phyloP scores from a whole-genome alignment of 1,140 invertebrate genomes.

The Drusus annulatus region DNA sequence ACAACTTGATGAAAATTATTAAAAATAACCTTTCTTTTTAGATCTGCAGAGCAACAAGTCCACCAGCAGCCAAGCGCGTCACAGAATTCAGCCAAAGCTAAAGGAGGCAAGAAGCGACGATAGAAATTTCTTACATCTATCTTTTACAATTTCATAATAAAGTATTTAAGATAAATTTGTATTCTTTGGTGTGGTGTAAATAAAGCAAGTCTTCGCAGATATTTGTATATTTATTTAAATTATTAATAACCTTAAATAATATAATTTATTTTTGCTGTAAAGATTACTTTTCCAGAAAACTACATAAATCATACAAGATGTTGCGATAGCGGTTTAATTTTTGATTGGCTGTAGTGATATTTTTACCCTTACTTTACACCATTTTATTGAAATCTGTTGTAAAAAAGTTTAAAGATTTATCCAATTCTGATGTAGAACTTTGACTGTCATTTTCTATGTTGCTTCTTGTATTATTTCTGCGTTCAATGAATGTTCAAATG shows the following conservation, averaged over 20 bases:
- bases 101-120: conserved; percentile 66
- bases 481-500: too few species aligned
- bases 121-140: conserved; percentile 29
- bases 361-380: neutral
- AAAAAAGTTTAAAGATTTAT: conserved; percentile 11
- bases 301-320: too few species aligned
- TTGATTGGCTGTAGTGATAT: neutral
- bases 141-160: neutral
- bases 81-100: conserved; percentile 64
- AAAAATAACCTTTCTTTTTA: conserved; percentile 27
- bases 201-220: conserved; percentile 11
- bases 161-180: conserved; percentile 6
- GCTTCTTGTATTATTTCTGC: too few species aligned
- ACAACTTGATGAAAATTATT: conserved; percentile 51
- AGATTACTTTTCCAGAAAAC: too few species aligned
- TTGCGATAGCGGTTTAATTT: too few species aligned
- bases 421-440: neutral
- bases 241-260: neutral
- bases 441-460: neutral
- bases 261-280: neutral
- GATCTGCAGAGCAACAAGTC: conserved; percentile 63
- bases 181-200: conserved; percentile 3
- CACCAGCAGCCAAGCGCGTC: conserved; percentile 64
- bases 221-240: conserved; percentile 9
- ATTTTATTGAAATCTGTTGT: conserved; percentile 7